Conservation (phyloP, 37 sponge, comb jelly and placozoan species). For the Haliclona indistincta region DNA sequence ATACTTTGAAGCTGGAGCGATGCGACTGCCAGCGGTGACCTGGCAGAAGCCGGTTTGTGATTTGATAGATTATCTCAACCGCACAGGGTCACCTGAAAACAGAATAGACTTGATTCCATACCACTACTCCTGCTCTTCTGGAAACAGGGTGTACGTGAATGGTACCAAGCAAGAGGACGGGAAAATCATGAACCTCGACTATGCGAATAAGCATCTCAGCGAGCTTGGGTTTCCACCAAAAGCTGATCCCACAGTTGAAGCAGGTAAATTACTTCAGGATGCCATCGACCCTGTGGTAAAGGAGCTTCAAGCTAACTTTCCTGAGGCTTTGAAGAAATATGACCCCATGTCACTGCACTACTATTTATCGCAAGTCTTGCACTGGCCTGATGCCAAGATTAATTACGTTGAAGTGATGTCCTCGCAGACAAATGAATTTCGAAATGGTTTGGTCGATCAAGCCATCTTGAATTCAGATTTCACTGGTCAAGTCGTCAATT, state of each 20-base stretch:
- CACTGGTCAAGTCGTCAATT: background rate
- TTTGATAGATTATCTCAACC: conserved; percentile 13
- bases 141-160: conserved; percentile 34
- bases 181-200: conserved; percentile 7
- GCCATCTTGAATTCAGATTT: background rate
- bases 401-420: conserved; percentile 38
- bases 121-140: conserved; percentile 8
- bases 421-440: conserved; percentile 21
- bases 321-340: conserved; percentile 22
- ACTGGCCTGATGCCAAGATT: conserved; percentile 20
- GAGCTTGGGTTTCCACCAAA: conserved; percentile 29
- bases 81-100: too few relatives aligned
- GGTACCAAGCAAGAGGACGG: conserved; percentile 11
- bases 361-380: conserved; percentile 10
- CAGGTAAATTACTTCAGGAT: conserved; percentile 4
- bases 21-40: conserved; percentile 10
- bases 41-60: conserved; percentile 18
- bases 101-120: conserved; percentile 20
- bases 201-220: conserved; percentile 11
- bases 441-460: conserved; percentile 16
- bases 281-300: conserved; percentile 14
- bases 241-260: conserved; percentile 14
- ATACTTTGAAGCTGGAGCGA: conserved; percentile 34
- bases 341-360: conserved; percentile 5
- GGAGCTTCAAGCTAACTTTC: conserved; percentile 7